These are phyloP conservation scores for Excalfactoria chinensis DNA, from an alignment of 2,113 vertebrate genomes.

Conservation along the genomic window DNA sequence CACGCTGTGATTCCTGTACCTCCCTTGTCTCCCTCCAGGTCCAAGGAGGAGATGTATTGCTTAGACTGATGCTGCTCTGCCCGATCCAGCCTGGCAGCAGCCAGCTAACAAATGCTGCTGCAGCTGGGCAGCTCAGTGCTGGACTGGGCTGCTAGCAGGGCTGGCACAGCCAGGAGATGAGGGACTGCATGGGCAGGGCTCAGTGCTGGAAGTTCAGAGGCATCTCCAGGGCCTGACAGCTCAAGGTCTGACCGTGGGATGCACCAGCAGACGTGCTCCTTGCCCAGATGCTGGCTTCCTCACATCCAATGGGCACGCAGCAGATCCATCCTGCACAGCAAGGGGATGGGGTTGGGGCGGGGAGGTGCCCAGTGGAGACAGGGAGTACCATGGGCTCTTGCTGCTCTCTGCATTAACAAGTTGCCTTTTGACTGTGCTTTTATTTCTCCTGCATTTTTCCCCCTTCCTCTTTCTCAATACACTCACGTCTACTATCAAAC, in stretches of 20 bases:
- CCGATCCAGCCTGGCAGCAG: background rate
- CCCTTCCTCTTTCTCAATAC: slow-evolving; percentile 33
- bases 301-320: background rate
- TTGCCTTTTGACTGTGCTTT: slow-evolving; percentile 43
- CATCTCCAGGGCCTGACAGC: background rate
- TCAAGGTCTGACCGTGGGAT: background rate
- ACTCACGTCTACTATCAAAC: slow-evolving; percentile 26
- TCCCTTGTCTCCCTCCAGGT: background rate
- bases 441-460: background rate
- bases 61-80: background rate
- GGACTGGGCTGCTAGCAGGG: background rate
- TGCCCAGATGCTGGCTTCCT: background rate
- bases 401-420: background rate
- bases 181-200: background rate
- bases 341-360: background rate
- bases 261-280: background rate
- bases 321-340: background rate
- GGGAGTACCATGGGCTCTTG: accelerated
- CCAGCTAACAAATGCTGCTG: background rate
- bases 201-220: background rate
- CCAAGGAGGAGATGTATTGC: background rate
- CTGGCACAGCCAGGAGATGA: background rate
- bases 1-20: accelerated
- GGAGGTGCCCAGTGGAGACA: background rate
- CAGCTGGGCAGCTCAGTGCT: background rate